Base-by-base conservation (phyloP, 2,888 invertebrate genomes). In the Pemphredon lugubris region DNA sequence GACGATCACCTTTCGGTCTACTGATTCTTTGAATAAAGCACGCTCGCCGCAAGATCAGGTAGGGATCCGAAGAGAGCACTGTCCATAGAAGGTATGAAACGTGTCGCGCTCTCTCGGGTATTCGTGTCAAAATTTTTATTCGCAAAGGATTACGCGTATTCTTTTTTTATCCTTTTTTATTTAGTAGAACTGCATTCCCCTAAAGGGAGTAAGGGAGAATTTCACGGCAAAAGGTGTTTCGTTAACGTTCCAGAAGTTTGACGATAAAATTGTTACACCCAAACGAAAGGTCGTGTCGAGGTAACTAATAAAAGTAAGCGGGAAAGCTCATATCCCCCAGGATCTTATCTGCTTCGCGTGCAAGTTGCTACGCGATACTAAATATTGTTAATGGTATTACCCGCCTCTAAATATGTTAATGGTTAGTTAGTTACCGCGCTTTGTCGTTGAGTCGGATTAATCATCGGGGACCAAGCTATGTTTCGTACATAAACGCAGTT, bases 1-100 rank as follows among this genome's bases (percentile, higher is more conserved):
- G 72, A 64, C 72, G 67, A 74, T 72, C 67, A 59, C 21, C 74
- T 64, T 48, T 64, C 74, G 72, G 72, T 74, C 74, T 67, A 51
- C 64, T 57, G 72, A 18, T 45, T 74, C 48, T 34, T 53, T 37
- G 72, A 53, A 64, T 66, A 71, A 60, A 61, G 51, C 68, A 42
- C 32, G 5, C 47, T 32, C 32, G 5, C n/a, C 58, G 39, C 48
- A 54, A 64, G 40, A 69, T 50, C 54, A 63, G 51, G 53, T 63
- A 47, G 55, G 23, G 51, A 26, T 32, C 45, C 21, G n/a, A 34
- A n/a, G 30, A 42, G 69, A 55, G 63, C 50, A 59, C 47, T n/a
- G n/a, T n/a, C n/a, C 59, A 68, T 44, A 48, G 57, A 66, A 59
- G 32, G 40, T 40, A 63, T 21, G 32, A 55, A 63, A 23, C 55